Evolutionary conservation across 2,113 vertebrate genomes (phyloP).

Genomic region (Alligator mississippiensis): DNA sequence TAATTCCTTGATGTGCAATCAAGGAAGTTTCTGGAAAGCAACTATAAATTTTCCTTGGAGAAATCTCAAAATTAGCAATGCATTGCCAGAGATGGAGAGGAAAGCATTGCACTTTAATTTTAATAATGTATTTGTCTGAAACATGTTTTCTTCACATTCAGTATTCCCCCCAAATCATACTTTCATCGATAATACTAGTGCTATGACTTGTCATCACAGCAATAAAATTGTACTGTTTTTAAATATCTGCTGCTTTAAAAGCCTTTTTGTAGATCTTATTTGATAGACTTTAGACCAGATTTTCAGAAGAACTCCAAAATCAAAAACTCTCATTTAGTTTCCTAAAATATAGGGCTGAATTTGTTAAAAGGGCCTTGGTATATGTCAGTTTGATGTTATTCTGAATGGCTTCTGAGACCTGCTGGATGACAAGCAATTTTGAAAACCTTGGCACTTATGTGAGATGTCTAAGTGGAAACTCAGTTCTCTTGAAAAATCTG

Average conservation of each 20-base stretch:
- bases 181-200: not conserved
- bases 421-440: not conserved
- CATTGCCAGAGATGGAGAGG: not conserved
- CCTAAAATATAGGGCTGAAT: not conserved
- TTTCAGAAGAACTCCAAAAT: conserved; percentile 37
- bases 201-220: not conserved
- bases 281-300: not conserved
- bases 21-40: not conserved
- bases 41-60: not conserved
- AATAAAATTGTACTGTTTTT: not conserved
- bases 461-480: not conserved
- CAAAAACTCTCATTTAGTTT: not conserved
- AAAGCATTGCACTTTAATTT: fast-evolving
- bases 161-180: not conserved
- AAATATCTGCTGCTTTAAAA: not conserved
- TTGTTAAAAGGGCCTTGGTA: not conserved
- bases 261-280: not conserved
- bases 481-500: not conserved
- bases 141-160: not conserved
- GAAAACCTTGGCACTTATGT: not conserved
- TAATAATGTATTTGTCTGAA: not conserved
- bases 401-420: not conserved
- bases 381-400: not conserved
- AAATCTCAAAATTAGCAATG: not conserved
- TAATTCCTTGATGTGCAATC: not conserved